Evolutionary conservation across 2,888 invertebrate species (phyloP), one percentile per base, ranked within the genome.

Genomic region (Trachelus troglodyta): DNA sequence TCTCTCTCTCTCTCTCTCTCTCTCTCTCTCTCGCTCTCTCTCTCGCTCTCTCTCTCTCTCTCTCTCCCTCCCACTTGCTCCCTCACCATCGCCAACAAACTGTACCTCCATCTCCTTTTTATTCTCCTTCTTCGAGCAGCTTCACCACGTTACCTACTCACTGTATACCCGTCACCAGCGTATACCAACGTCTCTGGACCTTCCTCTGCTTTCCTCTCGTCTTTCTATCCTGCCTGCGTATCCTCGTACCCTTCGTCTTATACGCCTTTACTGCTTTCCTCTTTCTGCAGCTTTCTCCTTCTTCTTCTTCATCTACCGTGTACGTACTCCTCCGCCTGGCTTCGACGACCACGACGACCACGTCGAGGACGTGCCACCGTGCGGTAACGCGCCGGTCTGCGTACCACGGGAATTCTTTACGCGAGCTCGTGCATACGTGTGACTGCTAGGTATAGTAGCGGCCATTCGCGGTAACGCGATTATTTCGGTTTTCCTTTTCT

Each of bases 251-350:
- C 56, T 56, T 56, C 9, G 23, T 9, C 56, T 23, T 9, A 6
- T 23, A 56, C 23, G 23, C 56, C 23, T 56, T 56, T 23, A 23
- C 23, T 23, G 6, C 56, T 56, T 6, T 56, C 23, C 56, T 23
- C 56, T 56, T 56, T 56, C 56, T 23, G 56, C 56, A 9, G 56
- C 73, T 34, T 34, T 71, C 68, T 12, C 34, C 34, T 79, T 79
- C 77, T 74, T 34, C 79, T 82, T 82, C 85, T 81, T 81, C 81
- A 79, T 82, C 78, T 80, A 75, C 79, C 79, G 79, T 79, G 74
- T 75, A 75, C 37, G 74, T 80, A 74, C 81, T 77, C 74, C 69
- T 73, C 76, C 71, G 71, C 71, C 71, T 31, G 71, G 71, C 71
- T 71, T 71, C 31, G 71, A 71, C 23, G 33, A 71, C 71, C 71